A percentile compares a stretch with the other conserved stretches of the same genome.
Evolutionary conservation across 2,888 invertebrate species (phyloP).

Genomic region (Eudemis profundana): DNA sequence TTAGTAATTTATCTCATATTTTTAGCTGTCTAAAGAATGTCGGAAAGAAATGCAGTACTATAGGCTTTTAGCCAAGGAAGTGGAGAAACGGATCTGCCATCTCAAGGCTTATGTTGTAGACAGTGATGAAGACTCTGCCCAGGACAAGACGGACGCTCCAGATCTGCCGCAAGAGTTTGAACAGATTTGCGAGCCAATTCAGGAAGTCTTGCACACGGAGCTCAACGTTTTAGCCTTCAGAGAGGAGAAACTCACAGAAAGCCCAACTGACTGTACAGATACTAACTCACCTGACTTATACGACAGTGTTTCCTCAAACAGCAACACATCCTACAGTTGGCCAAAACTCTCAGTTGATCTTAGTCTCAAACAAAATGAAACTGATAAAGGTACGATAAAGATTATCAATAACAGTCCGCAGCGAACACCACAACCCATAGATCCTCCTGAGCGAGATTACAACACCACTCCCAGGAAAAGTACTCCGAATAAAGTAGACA

Average conservation of each 20-base stretch:
- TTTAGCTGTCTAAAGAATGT: constrained; percentile 87
- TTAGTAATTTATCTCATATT: constrained; percentile 50
- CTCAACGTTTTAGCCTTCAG: constrained; percentile 48
- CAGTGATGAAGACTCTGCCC: constrained; percentile 61
- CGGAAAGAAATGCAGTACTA: constrained; percentile 88
- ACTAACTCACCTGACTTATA: constrained; percentile 45
- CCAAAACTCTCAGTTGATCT: constrained; percentile 68
- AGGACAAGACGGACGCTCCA: constrained; percentile 66
- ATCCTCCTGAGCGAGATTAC: constrained; percentile 73
- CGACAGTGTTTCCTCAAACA: constrained; percentile 52
- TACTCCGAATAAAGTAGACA: constrained; percentile 40
- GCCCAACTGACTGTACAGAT: constrained; percentile 37
- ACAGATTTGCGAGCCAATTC: constrained; percentile 55
- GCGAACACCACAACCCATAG: constrained; percentile 52
- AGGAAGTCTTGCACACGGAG: constrained; percentile 50
- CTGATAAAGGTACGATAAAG: constrained; percentile 53
- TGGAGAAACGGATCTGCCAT: constrained; percentile 85
- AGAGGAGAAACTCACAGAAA: constrained; percentile 46
- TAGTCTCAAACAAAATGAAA: constrained; percentile 65
- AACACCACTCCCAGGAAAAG: constrained; percentile 55
- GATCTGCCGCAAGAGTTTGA: constrained; percentile 68
- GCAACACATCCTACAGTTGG: constrained; percentile 51
- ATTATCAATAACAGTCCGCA: constrained; percentile 45
- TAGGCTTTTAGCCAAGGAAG: constrained; percentile 87
- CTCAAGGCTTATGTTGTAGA: constrained; percentile 69